Conservation (phyloP, 2,113 vertebrate species). For the Crotalus horridus region DNA sequence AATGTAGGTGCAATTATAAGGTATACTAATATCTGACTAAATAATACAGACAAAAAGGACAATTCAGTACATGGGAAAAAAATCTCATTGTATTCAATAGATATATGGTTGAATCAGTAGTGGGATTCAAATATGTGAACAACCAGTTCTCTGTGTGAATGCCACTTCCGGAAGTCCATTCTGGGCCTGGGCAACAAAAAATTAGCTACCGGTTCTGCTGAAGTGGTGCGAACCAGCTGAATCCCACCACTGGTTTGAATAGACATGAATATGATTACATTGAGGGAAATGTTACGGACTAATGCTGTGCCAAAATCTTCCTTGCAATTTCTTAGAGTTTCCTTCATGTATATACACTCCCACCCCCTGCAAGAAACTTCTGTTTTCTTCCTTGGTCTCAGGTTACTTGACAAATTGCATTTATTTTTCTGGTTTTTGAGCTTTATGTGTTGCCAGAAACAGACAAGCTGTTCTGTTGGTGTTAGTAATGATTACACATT, state of each 20-base stretch:
- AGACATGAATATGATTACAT: neutral
- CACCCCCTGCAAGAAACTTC: neutral
- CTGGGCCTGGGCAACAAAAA: too few relatives aligned
- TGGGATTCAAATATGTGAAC: too few relatives aligned
- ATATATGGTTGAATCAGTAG: neutral
- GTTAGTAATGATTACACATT: neutral
- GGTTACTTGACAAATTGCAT: neutral
- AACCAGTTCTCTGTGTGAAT: too few relatives aligned
- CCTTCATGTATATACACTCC: neutral
- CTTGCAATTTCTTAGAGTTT: neutral
- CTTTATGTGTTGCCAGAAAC: neutral
- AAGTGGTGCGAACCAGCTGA: too few relatives aligned
- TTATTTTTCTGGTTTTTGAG: neutral
- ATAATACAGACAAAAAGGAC: neutral
- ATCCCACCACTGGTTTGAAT: neutral
- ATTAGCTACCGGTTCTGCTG: too few relatives aligned
- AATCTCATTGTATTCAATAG: neutral
- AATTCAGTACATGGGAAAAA: neutral
- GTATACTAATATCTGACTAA: neutral
- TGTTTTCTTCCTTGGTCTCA: neutral
- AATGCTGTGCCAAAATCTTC: neutral
- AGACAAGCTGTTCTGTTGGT: neutral
- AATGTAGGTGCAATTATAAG: neutral
- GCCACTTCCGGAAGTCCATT: too few relatives aligned
- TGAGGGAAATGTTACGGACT: neutral